phyloP scores from a whole-genome alignment of 2,888 invertebrate genomes.

The Rhyacophila evoluta region DNA sequence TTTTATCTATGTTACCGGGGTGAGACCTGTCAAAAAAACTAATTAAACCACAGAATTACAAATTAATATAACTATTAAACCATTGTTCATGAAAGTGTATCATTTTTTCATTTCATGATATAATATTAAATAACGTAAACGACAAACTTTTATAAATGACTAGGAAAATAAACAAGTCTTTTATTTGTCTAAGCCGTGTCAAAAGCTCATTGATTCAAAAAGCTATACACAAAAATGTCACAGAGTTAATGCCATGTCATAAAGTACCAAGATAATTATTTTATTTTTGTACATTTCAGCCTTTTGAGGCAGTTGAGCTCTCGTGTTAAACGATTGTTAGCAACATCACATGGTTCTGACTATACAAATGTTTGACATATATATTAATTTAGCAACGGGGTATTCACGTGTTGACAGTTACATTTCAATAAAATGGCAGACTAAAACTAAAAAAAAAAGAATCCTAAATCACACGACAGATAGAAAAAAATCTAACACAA shows the following conservation, averaged over 20 bases:
- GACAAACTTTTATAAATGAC: no score
- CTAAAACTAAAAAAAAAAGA: not conserved
- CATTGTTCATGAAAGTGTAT: no score
- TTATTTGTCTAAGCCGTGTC: not conserved
- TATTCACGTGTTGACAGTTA: constrained; percentile 15
- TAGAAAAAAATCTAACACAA: no score
- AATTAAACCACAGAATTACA: no score
- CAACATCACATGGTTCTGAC: not conserved
- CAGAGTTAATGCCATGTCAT: not conserved
- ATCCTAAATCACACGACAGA: not conserved
- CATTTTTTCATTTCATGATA: no score
- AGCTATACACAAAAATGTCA: not conserved
- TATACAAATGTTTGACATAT: not conserved
- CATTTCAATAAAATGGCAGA: constrained; percentile 5
- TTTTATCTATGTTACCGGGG: no score
- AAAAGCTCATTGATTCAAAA: constrained; percentile 19
- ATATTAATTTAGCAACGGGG: constrained; percentile 11
- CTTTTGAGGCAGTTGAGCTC: constrained; percentile 8
- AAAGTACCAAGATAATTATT: not conserved
- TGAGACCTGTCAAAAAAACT: no score
- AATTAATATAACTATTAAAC: no score
- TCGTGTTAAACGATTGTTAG: constrained; percentile 15
- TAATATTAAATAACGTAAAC: no score
- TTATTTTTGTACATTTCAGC: not conserved
- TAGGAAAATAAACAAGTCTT: not conserved